phyloP scores from a whole-genome alignment of 92 coral and sea anemone species.

The Montipora capitata region DNA sequence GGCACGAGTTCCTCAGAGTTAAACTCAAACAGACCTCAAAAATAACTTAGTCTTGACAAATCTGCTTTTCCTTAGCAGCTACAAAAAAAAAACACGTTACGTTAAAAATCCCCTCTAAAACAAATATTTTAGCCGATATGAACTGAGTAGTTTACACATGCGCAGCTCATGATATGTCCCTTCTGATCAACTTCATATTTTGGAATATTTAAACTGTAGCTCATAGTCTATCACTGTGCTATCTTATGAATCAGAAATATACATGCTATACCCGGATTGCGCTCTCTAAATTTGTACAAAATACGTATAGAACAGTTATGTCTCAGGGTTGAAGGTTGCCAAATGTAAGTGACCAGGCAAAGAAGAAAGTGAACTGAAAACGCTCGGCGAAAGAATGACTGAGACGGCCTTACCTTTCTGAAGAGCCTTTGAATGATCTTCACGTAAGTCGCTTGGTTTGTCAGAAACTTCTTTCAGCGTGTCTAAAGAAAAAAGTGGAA shows the following conservation, averaged over 20 bases:
- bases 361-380: neutral
- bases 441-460: neutral
- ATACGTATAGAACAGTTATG: neutral
- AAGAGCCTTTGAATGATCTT: neutral
- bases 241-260: neutral
- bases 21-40: neutral
- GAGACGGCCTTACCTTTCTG: neutral
- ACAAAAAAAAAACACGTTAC: too few species aligned
- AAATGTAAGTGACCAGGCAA: too few species aligned
- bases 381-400: neutral
- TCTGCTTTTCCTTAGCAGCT: neutral
- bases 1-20: neutral
- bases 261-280: neutral
- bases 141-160: neutral
- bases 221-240: too few species aligned
- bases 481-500: neutral
- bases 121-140: neutral
- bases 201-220: too few species aligned
- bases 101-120: conserved; percentile 1
- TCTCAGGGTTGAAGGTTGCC: neutral
- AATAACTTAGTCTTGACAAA: neutral
- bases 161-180: neutral
- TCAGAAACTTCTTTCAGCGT: neutral
- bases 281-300: conserved; percentile 4
- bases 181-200: too few species aligned